Percentiles rank a stretch among this genome's conserved stretches.
phyloP scores from a whole-genome alignment of 2,113 vertebrate genomes.

The Mastomys natalensis region DNA sequence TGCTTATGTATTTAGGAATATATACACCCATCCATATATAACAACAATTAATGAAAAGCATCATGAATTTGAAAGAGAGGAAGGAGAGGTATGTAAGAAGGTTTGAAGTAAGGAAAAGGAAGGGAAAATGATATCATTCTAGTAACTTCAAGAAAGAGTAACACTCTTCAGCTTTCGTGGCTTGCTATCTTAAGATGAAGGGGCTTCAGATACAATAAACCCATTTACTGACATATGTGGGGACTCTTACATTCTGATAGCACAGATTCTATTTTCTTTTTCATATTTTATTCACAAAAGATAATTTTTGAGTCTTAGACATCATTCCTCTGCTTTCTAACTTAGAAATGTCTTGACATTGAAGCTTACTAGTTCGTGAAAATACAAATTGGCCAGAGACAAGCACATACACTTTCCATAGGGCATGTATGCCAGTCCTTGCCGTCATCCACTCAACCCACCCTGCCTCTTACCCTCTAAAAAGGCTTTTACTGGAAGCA shows the following conservation, averaged over 20 bases:
- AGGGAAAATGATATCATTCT: neutral
- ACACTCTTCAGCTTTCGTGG: neutral
- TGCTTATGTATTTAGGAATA: neutral
- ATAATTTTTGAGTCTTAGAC: neutral
- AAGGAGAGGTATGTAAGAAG: neutral
- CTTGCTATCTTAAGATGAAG: neutral
- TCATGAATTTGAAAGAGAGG: neutral
- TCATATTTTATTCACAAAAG: constrained; percentile 20
- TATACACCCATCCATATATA: neutral
- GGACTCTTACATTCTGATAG: neutral
- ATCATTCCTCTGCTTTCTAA: neutral
- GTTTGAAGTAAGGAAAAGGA: neutral
- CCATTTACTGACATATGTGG: neutral
- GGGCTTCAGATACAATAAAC: neutral
- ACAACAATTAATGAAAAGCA: neutral
- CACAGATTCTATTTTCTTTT: neutral
- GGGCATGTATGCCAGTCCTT: too few species aligned
- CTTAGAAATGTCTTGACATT: neutral
- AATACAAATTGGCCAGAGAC: neutral
- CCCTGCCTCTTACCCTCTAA: neutral
- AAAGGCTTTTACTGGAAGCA: constrained; percentile 18
- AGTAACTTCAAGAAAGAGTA: neutral
- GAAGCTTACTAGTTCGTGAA: neutral
- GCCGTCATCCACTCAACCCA: neutral
- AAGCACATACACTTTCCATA: neutral